Evolutionary conservation across 37 sponge, comb jelly and placozoan genomes (phyloP).

Genomic region (Axinella damicornis): DNA sequence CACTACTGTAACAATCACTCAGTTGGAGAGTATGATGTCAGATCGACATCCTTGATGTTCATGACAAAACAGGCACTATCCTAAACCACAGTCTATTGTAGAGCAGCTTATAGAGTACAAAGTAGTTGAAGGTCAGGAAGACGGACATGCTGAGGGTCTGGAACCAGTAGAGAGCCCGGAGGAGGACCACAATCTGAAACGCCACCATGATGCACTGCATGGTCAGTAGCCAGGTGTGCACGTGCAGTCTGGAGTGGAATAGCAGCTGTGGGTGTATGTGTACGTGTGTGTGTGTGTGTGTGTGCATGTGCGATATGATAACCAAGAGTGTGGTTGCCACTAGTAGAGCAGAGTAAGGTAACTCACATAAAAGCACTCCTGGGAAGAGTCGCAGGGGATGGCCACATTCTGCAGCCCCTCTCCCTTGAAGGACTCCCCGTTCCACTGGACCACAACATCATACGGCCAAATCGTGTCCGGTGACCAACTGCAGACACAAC

Average conservation of each 20-base stretch:
- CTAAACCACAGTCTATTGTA: conserved; percentile 64
- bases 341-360: too few relatives aligned
- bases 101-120: conserved; percentile 67
- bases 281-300: conserved; percentile 7
- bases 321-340: too few relatives aligned
- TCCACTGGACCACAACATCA: conserved; percentile 69
- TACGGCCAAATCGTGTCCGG: conserved; percentile 59
- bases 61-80: too few relatives aligned
- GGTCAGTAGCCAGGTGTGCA: conserved; percentile 69
- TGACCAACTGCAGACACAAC: conserved; percentile 62
- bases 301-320: too few relatives aligned
- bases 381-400: conserved; percentile 80
- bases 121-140: conserved; percentile 70
- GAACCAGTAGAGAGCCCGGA: conserved; percentile 61
- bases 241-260: conserved; percentile 44
- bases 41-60: too few relatives aligned
- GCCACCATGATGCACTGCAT: conserved; percentile 49
- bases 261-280: conserved; percentile 36
- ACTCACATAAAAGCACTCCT: conserved; percentile 83
- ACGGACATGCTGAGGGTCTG: conserved; percentile 64
- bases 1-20: too few relatives aligned
- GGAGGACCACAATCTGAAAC: conserved; percentile 64
- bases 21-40: too few relatives aligned
- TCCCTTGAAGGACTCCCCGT: conserved; percentile 68
- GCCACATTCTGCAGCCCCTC: conserved; percentile 73